Conservation (phyloP, 2,113 vertebrate species). For the Delphinus delphis region DNA sequence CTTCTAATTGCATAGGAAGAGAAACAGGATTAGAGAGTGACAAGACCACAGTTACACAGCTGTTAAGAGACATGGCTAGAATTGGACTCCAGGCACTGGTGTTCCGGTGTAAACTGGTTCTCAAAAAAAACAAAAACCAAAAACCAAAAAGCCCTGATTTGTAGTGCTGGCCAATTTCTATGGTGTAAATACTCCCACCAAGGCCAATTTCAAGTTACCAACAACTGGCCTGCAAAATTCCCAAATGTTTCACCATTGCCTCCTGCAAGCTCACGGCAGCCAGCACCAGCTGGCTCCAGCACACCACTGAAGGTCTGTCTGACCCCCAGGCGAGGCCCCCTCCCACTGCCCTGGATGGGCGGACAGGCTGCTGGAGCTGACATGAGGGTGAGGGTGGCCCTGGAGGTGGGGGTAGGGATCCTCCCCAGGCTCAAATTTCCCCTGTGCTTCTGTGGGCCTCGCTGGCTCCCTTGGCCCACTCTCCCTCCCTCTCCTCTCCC, state of each 20-base stretch:
- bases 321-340: not conserved
- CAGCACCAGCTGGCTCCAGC: rapidly evolving
- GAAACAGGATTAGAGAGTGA: not conserved
- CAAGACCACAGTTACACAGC: not conserved
- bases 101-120: not conserved
- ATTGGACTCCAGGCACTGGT: not conserved
- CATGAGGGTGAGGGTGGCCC: not conserved
- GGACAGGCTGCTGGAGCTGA: not conserved
- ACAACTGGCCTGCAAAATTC: not conserved
- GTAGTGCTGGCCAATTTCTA: not conserved
- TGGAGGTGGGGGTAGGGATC: not conserved
- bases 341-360: rapidly evolving
- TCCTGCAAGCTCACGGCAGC: not conserved
- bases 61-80: not conserved
- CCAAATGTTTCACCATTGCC: too few species aligned
- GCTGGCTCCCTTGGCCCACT: rapidly evolving
- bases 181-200: not conserved
- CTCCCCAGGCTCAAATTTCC: not conserved
- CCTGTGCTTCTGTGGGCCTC: not conserved
- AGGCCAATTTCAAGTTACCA: not conserved
- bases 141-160: not conserved
- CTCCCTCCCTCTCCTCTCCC: not conserved
- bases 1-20: not conserved
- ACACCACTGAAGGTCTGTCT: not conserved
- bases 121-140: not conserved